phyloP scores from a whole-genome alignment of 2,797 vertebrate genomes.

The Enteromius trimaculatus region DNA sequence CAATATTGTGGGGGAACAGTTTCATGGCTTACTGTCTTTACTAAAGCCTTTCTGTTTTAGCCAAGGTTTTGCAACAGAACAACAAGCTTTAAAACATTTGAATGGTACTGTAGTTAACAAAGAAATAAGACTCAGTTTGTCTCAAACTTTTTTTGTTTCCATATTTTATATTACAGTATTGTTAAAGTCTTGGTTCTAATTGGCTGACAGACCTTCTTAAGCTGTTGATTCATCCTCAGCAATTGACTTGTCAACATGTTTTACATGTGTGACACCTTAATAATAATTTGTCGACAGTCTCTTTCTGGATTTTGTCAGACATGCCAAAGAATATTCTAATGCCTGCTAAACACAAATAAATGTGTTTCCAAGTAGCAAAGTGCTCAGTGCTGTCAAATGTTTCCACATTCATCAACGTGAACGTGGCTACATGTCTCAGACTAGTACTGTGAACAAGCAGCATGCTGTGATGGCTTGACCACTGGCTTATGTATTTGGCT shows the following conservation, averaged over 20 bases:
- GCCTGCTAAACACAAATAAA: constrained; percentile 25
- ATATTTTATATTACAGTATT: neutral
- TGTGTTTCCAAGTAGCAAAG: constrained; percentile 39
- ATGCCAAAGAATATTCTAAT: constrained; percentile 40
- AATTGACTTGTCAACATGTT: neutral
- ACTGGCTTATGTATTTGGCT: constrained; percentile 50
- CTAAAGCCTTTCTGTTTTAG: neutral
- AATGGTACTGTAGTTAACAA: neutral
- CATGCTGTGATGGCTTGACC: constrained; percentile 43
- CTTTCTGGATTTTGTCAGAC: constrained; percentile 28
- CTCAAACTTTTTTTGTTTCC: neutral
- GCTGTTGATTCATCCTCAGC: constrained; percentile 18
- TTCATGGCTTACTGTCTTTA: neutral
- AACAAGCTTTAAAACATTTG: neutral
- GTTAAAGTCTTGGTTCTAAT: neutral
- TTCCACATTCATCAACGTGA: constrained; percentile 36
- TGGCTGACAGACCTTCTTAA: neutral
- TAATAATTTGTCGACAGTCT: constrained; percentile 7
- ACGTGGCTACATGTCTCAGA: constrained; percentile 5
- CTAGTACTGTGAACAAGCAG: constrained; percentile 48
- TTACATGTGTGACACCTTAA: constrained; percentile 1
- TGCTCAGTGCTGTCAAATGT: constrained; percentile 39
- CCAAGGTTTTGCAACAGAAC: neutral
- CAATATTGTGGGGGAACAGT: neutral
- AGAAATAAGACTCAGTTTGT: neutral